A percentile compares a stretch with the other conserved stretches of the same genome.
These are phyloP conservation scores for Antheraea pernyi DNA, from an alignment of 1,140 invertebrate genomes.

Conservation along the genomic window DNA sequence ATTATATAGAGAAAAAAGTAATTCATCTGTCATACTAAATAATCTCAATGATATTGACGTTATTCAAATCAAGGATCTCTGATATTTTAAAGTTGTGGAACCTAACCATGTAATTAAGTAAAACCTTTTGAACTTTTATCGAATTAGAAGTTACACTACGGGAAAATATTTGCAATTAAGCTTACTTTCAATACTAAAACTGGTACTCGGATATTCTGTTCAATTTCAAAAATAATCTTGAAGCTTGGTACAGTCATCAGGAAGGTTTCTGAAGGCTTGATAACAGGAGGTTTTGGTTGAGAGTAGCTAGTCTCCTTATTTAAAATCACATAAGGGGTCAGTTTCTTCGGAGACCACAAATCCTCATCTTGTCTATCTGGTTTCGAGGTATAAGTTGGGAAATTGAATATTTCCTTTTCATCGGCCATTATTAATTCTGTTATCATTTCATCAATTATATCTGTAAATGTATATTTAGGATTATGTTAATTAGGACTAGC, in stretches of 20 bases:
- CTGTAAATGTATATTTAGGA: constrained; percentile 31
- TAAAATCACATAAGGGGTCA: constrained; percentile 48
- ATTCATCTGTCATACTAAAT: too few relatives aligned
- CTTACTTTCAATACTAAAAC: constrained; percentile 62
- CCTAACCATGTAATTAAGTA: too few relatives aligned
- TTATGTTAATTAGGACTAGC: background rate
- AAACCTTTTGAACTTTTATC: too few relatives aligned
- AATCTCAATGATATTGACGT: too few relatives aligned
- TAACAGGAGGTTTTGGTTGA: constrained; percentile 49
- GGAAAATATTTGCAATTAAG: constrained; percentile 2
- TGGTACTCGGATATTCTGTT: constrained; percentile 71
- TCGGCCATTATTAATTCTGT: constrained; percentile 78
- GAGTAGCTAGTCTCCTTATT: constrained; percentile 57
- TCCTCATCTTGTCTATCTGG: constrained; percentile 79
- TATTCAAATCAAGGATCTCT: too few relatives aligned
- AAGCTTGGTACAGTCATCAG: constrained; percentile 77
- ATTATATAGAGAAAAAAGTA: too few relatives aligned
- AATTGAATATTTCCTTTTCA: constrained; percentile 68
- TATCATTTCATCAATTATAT: constrained; percentile 80
- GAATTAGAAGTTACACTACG: too few relatives aligned
- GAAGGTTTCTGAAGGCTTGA: constrained; percentile 76
- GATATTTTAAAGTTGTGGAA: too few relatives aligned
- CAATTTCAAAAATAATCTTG: constrained; percentile 81
- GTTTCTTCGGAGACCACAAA: constrained; percentile 87
- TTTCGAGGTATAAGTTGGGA: constrained; percentile 54